Evolutionary conservation across 2,797 vertebrate genomes (phyloP), one percentile per base, ranked within the genome.

Genomic region (Pipistrellus pipistrellus): DNA sequence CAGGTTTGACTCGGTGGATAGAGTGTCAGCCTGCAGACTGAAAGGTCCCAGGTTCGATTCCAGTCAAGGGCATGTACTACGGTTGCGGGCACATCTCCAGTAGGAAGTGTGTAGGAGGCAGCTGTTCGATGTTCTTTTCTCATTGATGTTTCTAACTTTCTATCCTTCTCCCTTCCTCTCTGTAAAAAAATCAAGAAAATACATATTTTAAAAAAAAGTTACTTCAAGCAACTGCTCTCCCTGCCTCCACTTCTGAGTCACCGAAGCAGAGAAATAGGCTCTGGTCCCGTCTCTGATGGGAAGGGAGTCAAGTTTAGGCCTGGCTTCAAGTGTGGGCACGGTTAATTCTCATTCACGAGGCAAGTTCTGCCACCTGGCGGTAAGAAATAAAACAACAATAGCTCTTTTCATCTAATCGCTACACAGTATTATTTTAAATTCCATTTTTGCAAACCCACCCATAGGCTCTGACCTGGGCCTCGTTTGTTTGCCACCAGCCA

Each of bases 281-380:
- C 51, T 35, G n/a, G 73, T 66, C 59, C 5, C 30, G 41, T 46
- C 4, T 78, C 48, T 53, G 32, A 72, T 59, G 64, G 71, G 88
- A 44, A 78, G 76, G 57, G 66, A n/a, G 25, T 12, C 8, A 32
- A 38, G 4, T 68, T 57, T n/a, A 85, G 64, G 44, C 30, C 4
- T 4, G 21, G 25, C 53, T 85, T 93, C 30, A 71, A 41, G 8
- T 30, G 10, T 3, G 53, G 5, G 51, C 17, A 4, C 15, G 17
- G 27, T 48, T 51, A n/a, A 57, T 64, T 71, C 55, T 85, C 76
- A 72, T 93, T 80, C 75, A 30, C 20, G 76, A 44, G 41, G 90
- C 64, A 89, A 83, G n/a, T 76, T 84, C 89, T 95, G 96, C 95
- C 97, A 96, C 90, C 97, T 97, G 64, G 96, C 92, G 97, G 96